Base-by-base conservation (phyloP, 2,113 vertebrate genomes). In the Melanerpes formicivorus region DNA sequence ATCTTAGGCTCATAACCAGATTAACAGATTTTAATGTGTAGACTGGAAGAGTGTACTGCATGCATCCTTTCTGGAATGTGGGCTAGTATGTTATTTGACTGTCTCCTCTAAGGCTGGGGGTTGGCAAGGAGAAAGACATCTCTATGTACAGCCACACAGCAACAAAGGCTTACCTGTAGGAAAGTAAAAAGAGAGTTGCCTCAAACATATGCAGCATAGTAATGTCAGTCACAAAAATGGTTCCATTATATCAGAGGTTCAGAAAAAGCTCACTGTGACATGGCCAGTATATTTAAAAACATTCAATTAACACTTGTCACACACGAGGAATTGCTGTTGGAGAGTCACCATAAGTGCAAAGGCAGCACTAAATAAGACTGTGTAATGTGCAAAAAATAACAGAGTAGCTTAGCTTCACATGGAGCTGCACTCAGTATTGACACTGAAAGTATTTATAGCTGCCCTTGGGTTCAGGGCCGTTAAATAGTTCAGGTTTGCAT, bases 231-330 rank as follows among this genome's bases (percentile, higher is more conserved):
- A 70, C 75, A 60, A 48, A 0, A 82, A 22, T 9, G 7, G 63
- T 29, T 86, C 44, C 6, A 55, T 80, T 91, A 52, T 77, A 80
- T 87, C 9, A 55, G 79, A 82, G 34, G 14, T 52, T 90, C 25
- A 17, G 10, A 79, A 73, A 59, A 80, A 79, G 30, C 50, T 84
- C 1, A 0, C 29, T 11, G 52, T 86, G 74, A 64, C 66, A 13
- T 10, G 56, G 48, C 12, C 46, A 34, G 66, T 72, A 9, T 78
- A 84, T 92, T 90, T 87, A 23, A 93, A 94, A 93, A 16, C 56
- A 42, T 7, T 46, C 71, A 44, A 40, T 73, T 78, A 66, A 54
- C 58, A 16, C 63, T 77, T 89, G 10, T 4, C 14, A 4, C 63
- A 30, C 10, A 7, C 10, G 69, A 64, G 46, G 78, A 44, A 44